Evolutionary conservation across 2,888 invertebrate species (phyloP).

Genomic region (Eupeodes luniger): DNA sequence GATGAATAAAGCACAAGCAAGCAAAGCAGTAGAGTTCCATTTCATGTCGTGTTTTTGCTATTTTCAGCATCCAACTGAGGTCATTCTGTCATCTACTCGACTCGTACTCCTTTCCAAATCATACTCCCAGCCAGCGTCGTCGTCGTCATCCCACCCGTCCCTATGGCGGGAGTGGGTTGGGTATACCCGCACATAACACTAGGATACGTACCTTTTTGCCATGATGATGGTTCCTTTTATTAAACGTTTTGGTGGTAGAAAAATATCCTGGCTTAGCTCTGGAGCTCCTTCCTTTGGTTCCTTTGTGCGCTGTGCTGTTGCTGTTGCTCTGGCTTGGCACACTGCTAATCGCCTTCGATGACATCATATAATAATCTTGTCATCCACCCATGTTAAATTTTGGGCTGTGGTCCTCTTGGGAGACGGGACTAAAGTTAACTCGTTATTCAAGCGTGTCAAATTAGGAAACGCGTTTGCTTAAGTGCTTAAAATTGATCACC

Average conservation of each 20-base stretch:
- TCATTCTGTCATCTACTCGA: constrained; percentile 59
- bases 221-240: not conserved
- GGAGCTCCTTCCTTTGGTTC: constrained; percentile 7
- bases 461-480: constrained; percentile 7
- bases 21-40: constrained; percentile 37
- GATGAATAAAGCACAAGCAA: constrained; percentile 33
- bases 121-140: not conserved
- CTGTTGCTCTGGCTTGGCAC: constrained; percentile 10
- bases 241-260: constrained; percentile 43
- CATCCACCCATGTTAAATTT: constrained; percentile 21
- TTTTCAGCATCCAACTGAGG: constrained; percentile 73
- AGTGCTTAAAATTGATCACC: constrained; percentile 46
- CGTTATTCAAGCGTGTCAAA: constrained; percentile 47
- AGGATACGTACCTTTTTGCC: constrained; percentile 25
- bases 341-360: constrained; percentile 64
- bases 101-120: not conserved
- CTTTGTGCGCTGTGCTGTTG: not conserved
- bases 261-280: constrained; percentile 3
- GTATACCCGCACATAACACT: not conserved
- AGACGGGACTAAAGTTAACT: constrained; percentile 20
- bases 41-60: constrained; percentile 70
- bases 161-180: too few relatives aligned
- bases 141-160: too few relatives aligned
- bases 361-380: constrained; percentile 69
- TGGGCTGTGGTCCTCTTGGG: constrained; percentile 23